Conservation (phyloP, 1,140 invertebrate genomes). For the Drosophila pruinosa region DNA sequence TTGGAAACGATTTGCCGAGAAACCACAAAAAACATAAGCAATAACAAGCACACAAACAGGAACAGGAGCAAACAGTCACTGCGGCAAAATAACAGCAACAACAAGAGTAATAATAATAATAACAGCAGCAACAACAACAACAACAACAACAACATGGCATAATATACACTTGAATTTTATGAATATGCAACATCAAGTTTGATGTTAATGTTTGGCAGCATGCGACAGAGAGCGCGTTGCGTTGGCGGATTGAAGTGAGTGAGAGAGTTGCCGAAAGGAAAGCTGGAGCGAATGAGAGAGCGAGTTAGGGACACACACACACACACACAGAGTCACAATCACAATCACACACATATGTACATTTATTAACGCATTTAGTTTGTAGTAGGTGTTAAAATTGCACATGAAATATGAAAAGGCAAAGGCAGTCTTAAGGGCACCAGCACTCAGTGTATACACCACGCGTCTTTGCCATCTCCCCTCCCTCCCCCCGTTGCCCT, state of each 20-base stretch:
- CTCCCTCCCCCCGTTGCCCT: background rate
- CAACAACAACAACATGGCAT: slow-evolving; percentile 6
- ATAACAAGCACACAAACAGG: background rate
- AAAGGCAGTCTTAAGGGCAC: slow-evolving; percentile 50
- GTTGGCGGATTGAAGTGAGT: background rate
- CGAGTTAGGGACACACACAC: background rate
- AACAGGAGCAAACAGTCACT: slow-evolving; percentile 8
- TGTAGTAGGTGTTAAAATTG: slow-evolving; percentile 78
- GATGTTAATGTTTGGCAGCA: slow-evolving; percentile 55
- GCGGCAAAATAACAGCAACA: slow-evolving; percentile 35
- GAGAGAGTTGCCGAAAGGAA: slow-evolving; percentile 6
- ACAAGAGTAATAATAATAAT: slow-evolving; percentile 6
- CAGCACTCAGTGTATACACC: background rate
- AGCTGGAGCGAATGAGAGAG: background rate
- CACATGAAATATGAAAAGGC: slow-evolving; percentile 77
- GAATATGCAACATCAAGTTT: slow-evolving; percentile 70
- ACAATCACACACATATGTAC: slow-evolving; percentile 18
- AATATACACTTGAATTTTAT: slow-evolving; percentile 53
- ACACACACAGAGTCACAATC: too few relatives aligned
- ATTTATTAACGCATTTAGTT: slow-evolving; percentile 65
- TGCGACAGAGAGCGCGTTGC: slow-evolving; percentile 22
- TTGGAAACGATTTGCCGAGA: background rate
- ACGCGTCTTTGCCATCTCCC: background rate
- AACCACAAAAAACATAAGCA: slow-evolving; percentile 3
- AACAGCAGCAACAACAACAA: slow-evolving; percentile 10